Evolutionary conservation across 2,888 invertebrate species (phyloP).

Genomic region (Eulithis prunata): DNA sequence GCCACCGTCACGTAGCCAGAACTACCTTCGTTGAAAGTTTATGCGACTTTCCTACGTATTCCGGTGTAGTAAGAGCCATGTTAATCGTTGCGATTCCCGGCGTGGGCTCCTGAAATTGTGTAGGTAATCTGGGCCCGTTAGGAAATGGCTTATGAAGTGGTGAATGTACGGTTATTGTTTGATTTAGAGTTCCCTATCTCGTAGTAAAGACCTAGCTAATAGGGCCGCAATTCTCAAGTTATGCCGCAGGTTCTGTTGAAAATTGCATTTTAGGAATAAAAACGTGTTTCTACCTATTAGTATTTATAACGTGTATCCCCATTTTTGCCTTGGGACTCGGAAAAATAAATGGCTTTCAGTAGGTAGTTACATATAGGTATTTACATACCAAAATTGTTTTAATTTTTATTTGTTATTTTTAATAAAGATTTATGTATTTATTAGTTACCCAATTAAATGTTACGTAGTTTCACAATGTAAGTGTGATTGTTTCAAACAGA

Average conservation of each 20-base stretch:
- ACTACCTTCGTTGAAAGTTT: slow-evolving; percentile 4
- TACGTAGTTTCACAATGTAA: slow-evolving; percentile 3
- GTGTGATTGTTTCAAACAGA: not conserved
- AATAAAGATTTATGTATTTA: no score
- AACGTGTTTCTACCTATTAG: no score
- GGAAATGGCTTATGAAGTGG: slow-evolving; percentile 23
- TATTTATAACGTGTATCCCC: no score
- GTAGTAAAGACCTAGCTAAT: not conserved
- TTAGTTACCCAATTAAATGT: no score
- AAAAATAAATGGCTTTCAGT: no score
- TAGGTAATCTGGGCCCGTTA: slow-evolving; percentile 13
- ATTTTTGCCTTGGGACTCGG: no score
- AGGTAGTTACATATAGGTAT: no score
- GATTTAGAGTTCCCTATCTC: slow-evolving; percentile 15
- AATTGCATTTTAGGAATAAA: no score
- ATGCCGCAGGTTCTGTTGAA: no score
- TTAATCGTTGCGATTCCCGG: slow-evolving; percentile 1
- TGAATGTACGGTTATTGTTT: slow-evolving; percentile 21
- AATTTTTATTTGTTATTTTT: no score
- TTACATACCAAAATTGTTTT: no score
- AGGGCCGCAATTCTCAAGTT: no score
- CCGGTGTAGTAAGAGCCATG: slow-evolving; percentile 4
- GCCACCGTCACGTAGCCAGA: slow-evolving; percentile 8
- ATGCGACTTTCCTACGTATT: slow-evolving; percentile 12
- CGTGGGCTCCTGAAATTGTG: slow-evolving; percentile 16